Conservation (phyloP, 2,888 invertebrate genomes). For the Drosophila algonquin region DNA sequence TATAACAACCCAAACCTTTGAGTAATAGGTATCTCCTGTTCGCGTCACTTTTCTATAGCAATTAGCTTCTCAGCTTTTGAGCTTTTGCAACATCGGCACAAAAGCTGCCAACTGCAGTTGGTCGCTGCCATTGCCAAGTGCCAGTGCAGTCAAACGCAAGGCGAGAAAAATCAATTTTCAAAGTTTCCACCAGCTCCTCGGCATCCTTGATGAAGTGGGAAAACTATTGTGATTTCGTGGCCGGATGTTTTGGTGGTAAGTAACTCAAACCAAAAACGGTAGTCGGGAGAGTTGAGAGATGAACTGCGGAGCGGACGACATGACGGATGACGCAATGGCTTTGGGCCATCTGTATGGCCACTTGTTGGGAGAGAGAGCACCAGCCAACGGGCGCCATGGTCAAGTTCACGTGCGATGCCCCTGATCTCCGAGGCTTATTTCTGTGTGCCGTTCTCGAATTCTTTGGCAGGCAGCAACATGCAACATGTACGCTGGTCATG, state of each 20-base stretch:
- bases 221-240: conserved; percentile 85
- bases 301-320: not conserved
- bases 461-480: conserved; percentile 37
- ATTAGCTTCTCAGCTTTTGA: conserved; percentile 40
- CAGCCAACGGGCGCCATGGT: conserved; percentile 56
- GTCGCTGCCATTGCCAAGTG: conserved; percentile 46
- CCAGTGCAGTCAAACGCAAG: conserved; percentile 60
- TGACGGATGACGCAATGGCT: conserved; percentile 63
- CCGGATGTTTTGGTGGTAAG: conserved; percentile 86
- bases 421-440: conserved; percentile 29
- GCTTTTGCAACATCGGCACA: conserved; percentile 35
- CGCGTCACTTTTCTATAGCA: conserved; percentile 15
- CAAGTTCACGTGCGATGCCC: conserved; percentile 73
- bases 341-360: conserved; percentile 39
- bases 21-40: not conserved
- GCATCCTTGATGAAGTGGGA: conserved; percentile 80
- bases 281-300: not conserved
- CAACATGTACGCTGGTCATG: conserved; percentile 15
- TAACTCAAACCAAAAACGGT: conserved; percentile 15
- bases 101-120: conserved; percentile 53
- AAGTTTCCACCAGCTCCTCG: not conserved
- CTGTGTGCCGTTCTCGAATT: conserved; percentile 25
- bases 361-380: conserved; percentile 48
- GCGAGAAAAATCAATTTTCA: conserved; percentile 62
- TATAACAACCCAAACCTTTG: too few species aligned